Conservation (phyloP, 37 sponge, comb jelly and placozoan genomes). For the Corticium candelabrum region DNA sequence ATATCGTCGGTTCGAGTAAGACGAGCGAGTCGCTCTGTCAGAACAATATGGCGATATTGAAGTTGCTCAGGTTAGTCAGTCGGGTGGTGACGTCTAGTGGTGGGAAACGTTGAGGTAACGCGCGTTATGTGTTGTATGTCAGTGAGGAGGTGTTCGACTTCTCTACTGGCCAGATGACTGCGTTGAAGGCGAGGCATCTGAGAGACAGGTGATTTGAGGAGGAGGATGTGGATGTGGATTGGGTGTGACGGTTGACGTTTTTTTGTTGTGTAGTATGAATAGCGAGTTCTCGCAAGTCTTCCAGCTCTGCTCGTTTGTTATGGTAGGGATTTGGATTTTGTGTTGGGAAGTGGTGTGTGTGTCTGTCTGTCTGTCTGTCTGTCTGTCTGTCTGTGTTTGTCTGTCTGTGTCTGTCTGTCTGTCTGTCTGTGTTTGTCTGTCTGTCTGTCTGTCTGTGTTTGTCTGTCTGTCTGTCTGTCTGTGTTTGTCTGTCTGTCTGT, state of each 20-base stretch:
- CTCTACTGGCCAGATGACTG: constrained; percentile 93
- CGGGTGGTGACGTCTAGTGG: too few species aligned
- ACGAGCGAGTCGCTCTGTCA: constrained; percentile 86
- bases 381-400: not conserved
- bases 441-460: too few species aligned
- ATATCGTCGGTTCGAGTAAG: constrained; percentile 91
- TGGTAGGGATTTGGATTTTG: constrained; percentile 48
- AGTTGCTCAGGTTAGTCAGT: constrained; percentile 73
- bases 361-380: too few species aligned
- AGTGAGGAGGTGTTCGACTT: constrained; percentile 99
- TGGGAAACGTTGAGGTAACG: too few species aligned
- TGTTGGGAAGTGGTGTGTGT: too few species aligned
- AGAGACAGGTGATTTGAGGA: constrained; percentile 68
- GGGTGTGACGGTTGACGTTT: not conserved
- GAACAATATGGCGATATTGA: constrained; percentile 93
- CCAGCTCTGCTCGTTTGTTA: constrained; percentile 75
- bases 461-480: too few species aligned
- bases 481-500: too few species aligned
- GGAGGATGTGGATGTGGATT: not conserved
- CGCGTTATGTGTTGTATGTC: not conserved
- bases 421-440: too few species aligned
- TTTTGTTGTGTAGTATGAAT: constrained; percentile 59
- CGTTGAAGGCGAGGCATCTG: constrained; percentile 87
- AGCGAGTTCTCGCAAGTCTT: constrained; percentile 91
- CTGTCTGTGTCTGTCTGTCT: too few species aligned